Evolutionary conservation across 2,797 vertebrate genomes (phyloP).

Genomic region (Labroides dimidiatus): DNA sequence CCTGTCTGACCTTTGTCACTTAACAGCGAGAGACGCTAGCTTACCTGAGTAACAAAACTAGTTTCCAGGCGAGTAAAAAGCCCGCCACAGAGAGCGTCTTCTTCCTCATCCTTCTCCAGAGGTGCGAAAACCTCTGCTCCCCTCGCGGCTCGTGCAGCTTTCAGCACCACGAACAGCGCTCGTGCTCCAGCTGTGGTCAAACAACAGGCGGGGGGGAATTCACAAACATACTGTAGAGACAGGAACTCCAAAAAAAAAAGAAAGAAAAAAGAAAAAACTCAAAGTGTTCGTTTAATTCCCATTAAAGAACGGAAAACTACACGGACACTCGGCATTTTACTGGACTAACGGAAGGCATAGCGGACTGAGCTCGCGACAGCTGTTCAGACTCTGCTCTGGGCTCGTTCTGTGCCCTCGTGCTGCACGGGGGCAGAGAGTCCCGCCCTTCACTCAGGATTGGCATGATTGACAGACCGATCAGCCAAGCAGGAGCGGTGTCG

Average conservation of each 20-base stretch:
- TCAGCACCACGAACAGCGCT: constrained; percentile 49
- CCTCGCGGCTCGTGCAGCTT: constrained; percentile 32
- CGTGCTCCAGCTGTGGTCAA: constrained; percentile 53
- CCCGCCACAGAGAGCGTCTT: constrained; percentile 26
- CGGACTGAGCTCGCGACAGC: constrained; percentile 16
- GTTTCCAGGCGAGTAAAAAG: constrained; percentile 37
- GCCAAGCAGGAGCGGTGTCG: constrained; percentile 18
- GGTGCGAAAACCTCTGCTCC: constrained; percentile 14
- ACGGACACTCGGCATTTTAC: neutral
- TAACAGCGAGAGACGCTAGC: neutral
- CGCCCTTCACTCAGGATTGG: constrained; percentile 38
- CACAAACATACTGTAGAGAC: constrained; percentile 36
- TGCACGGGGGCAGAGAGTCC: constrained; percentile 18
- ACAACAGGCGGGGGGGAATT: constrained; percentile 27
- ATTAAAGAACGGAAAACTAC: neutral
- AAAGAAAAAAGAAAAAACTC: too few relatives aligned
- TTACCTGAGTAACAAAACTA: constrained; percentile 58
- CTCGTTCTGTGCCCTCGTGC: constrained; percentile 30
- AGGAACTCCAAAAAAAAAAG: constrained; percentile 20
- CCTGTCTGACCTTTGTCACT: too few relatives aligned
- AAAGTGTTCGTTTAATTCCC: neutral
- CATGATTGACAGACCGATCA: constrained; percentile 23
- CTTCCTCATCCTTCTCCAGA: constrained; percentile 39
- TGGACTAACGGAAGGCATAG: neutral
- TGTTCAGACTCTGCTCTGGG: constrained; percentile 40